Conservation (phyloP, 2,888 invertebrate species). For the Macroteleia sp. region DNA sequence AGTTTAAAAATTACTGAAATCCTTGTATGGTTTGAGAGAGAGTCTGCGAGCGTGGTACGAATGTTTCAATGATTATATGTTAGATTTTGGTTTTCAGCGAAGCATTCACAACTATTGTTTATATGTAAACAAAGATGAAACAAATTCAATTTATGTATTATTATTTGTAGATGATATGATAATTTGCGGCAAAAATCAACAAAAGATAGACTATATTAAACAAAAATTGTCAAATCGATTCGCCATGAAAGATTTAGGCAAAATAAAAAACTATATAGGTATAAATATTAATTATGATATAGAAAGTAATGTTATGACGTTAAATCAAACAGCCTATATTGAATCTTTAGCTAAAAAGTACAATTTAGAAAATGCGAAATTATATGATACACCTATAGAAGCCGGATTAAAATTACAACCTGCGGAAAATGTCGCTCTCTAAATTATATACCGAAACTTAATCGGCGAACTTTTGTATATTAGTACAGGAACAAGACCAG, state of each 20-base stretch:
- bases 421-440: neutral
- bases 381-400: constrained; percentile 42
- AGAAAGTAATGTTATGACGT: constrained; percentile 12
- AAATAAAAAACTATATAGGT: constrained; percentile 41
- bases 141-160: neutral
- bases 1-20: neutral
- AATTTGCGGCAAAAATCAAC: constrained; percentile 9
- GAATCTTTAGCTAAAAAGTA: constrained; percentile 32
- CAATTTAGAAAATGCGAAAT: constrained; percentile 14
- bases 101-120: neutral
- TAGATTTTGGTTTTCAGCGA: neutral
- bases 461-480: constrained; percentile 35
- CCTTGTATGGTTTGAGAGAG: neutral
- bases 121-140: neutral
- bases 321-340: constrained; percentile 33
- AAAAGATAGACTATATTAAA: constrained; percentile 28
- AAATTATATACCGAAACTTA: constrained; percentile 46
- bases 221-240: constrained; percentile 31
- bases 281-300: constrained; percentile 37
- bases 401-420: constrained; percentile 22
- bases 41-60: neutral
- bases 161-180: constrained; percentile 3
- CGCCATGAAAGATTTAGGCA: constrained; percentile 40
- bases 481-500: too few relatives aligned
- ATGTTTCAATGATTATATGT: neutral